Base-by-base conservation (phyloP, 2,888 invertebrate genomes). In the Netelia fuscicornis region DNA sequence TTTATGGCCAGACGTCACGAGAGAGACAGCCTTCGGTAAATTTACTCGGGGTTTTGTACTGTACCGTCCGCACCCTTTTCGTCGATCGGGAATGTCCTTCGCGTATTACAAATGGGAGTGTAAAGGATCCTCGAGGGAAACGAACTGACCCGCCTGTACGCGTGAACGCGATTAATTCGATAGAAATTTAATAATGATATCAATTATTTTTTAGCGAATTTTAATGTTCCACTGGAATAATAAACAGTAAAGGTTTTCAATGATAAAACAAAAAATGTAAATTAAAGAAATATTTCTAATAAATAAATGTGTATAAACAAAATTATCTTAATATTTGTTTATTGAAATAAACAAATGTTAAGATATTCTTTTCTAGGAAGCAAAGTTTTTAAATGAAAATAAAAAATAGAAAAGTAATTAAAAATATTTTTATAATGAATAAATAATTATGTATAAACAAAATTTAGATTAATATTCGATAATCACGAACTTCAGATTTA, bases 41-140 rank as follows among this genome's bases (percentile, higher is more conserved):
- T 20, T 70, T 78, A 25, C 48, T 48, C 58, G 78, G 52, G 52
- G 23, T 20, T 3, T 3, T 30, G 30, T 30, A 2, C 3, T 30
- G 17, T 62, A 20, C 42, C n/a, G 17, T 58, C 65, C 75, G 64
- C 67, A 79, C 74, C 65, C 68, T 72, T 1, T 48, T 48, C 48
- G 10, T 44, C 8, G 1, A 11, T 20, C 42, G 68, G 30, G 11
- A 8, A 37, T 68, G 17, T 25, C 5, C 30, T 42, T 20, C 25
- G 42, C 30, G 60, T 58, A 20, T 52, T 37, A 30, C 17, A 0
- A 23, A 17, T 62, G 11, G 42, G 44, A 71, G 30, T 72, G 48
- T 62, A 77, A 81, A 5, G 25, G 76, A 77, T 72, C 76, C 84
- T 54, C 84, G 80, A 84, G 84, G 77, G 77, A 81, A 80, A 80